Evolutionary conservation across 1,140 invertebrate species (phyloP), one percentile per base, ranked within the genome.

Genomic region (Drosophila teissieri): DNA sequence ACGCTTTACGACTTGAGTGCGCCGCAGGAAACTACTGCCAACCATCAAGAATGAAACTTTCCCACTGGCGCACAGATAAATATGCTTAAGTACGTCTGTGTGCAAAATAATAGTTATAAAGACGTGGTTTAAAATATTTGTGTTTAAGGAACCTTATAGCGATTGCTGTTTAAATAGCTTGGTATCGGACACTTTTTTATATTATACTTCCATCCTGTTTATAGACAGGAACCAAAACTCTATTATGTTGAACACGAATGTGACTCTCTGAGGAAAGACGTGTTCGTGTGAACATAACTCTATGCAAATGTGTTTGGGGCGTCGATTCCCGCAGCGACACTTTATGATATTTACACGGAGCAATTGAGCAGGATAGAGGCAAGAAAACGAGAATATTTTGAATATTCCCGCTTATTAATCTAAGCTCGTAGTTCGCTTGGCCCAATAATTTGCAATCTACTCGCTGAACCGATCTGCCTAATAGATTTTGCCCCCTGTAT

Each of bases 1-100:
- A 60, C 82, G 84, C 84, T 84, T 88, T 88, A 84, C 83, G 83
- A 89, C 72, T 88, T 89, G 79, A 88, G 79, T 80, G 76, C 79
- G 53, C 80, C 65, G 46, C 76, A 70, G 76, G 75, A 80, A 86
- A 76, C 79, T 84, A 83, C 49, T 60, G 44, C 40, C 36, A 53
- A 8, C 53, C 37, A 56, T 57, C 64, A 77, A 51, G 55, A 57
- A 53, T 69, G 74, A 76, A 69, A 69, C 60, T 73, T 76, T 36
- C 58, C 39, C 51, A 36, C 45, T 52, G 55, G 24, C 46, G 22
- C 17, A 31, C 42, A 78, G 67, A 58, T 58, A 57, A 24, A 67
- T 52, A 36, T 46, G 11, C 4, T 31, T 19, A 5, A 10, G 2
- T 22, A 63, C 60, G 58, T 4, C 44, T 60, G 37, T 24, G 54